Percentiles rank a stretch among this genome's conserved stretches.
Evolutionary conservation across 2,113 vertebrate species (phyloP).

Genomic region (human): GRCh38 chr13:46171501-46172000

Average conservation of each 20-base stretch:
- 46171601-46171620: not conserved
- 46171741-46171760: too few species aligned
- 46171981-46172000: not conserved
- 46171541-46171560: not conserved
- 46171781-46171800: not conserved
- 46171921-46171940: not conserved
- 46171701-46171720: not conserved
- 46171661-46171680: not conserved
- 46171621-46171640: not conserved
- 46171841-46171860: not conserved
- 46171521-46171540: not conserved
- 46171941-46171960: not conserved
- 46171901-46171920: not conserved
- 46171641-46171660: not conserved
- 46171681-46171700: not conserved
- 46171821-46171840: not conserved
- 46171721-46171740: not conserved
- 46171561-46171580: not conserved
- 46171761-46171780: not conserved
- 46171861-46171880: not conserved
- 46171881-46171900: not conserved
- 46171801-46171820: not conserved
- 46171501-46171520: not conserved
- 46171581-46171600: not conserved
- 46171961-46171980: not conserved